Evolutionary conservation across 2,888 invertebrate species (phyloP), one percentile per base, ranked within the genome.

Genomic region (Acholoe squamosa): DNA sequence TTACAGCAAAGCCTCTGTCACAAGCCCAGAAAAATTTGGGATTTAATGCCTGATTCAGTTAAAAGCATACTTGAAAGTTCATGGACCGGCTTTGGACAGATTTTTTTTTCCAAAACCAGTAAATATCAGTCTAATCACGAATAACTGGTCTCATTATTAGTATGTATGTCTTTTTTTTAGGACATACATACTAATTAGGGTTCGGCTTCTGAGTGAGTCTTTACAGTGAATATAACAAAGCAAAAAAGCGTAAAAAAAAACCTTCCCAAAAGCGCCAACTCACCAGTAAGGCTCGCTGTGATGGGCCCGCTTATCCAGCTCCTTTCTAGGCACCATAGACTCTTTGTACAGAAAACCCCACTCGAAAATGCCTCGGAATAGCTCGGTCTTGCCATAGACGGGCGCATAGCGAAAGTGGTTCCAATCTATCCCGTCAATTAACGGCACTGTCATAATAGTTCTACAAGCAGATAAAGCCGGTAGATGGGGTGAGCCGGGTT

Each of bases 331-430:
- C 0, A 99, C 97, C 95, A 98, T 98, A 93, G 98, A 99, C 96
- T 99, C 99, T 96, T 99, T 99, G 96, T 99, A 99, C 56, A 99
- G 96, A 98, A 99, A 99, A 12, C 99, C 99, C 99, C 99, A 99
- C 96, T 99, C 99, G 96, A 99, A 99, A 92, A 99, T 99, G 7
- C 99, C 99, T 92, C 99, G 96, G 95, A 98, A 99, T 95, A 98
- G 98, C 90, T 97, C 97, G 7, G 94, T 93, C 14, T 98, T 98
- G 93, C 97, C 97, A 95, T 99, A 99, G 0, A 99, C 99, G 0
- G 99, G 98, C 19, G 98, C 97, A 96, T 99, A 99, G 94, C 98
- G 98, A 95, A 99, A 99, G 1, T 97, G 98, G 95, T 98, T 98
- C 96, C 99, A 98, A 96, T 99, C 99, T 91, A 99, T 97, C 51